These are phyloP conservation scores for Drosophila burlai DNA, from an alignment of 1,140 invertebrate genomes.

Conservation along the genomic window DNA sequence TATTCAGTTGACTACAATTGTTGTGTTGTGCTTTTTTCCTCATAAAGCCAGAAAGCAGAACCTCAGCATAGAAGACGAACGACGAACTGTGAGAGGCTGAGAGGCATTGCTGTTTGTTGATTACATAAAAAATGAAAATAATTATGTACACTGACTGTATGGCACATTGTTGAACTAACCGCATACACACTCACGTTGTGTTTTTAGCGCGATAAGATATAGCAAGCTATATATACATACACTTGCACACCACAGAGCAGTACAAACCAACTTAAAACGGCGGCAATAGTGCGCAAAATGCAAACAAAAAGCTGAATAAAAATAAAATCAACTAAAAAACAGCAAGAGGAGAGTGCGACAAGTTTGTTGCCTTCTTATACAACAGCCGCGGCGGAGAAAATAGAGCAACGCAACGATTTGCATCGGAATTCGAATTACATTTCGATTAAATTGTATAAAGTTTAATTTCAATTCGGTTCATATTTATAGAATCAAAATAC, in stretches of 20 bases:
- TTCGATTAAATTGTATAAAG: slow-evolving; percentile 17
- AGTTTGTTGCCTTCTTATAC: slow-evolving; percentile 63
- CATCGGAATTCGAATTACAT: slow-evolving; percentile 25
- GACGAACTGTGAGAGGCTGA: slow-evolving; percentile 32
- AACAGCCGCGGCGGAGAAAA: slow-evolving; percentile 40
- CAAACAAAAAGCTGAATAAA: slow-evolving; percentile 57
- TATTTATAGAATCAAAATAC: slow-evolving; percentile 1
- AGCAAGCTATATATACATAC: slow-evolving; percentile 9
- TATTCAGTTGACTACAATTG: slow-evolving; percentile 43
- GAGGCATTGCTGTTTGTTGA: slow-evolving; percentile 64
- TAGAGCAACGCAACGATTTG: slow-evolving; percentile 30
- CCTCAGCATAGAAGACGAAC: slow-evolving; percentile 43
- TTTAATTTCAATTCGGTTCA: not conserved
- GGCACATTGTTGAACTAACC: slow-evolving; percentile 40
- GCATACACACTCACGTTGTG: slow-evolving; percentile 27
- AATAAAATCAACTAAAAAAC: slow-evolving; percentile 44
- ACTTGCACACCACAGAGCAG: not conserved
- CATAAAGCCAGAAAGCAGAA: slow-evolving; percentile 36
- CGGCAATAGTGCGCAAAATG: slow-evolving; percentile 69
- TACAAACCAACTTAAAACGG: slow-evolving; percentile 24
- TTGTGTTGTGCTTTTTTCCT: slow-evolving; percentile 43
- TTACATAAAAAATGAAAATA: slow-evolving; percentile 81
- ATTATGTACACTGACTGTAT: slow-evolving; percentile 62
- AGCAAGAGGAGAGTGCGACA: slow-evolving; percentile 45
- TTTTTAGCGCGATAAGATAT: slow-evolving; percentile 71